Evolutionary conservation across 2,113 vertebrate genomes (phyloP), one percentile per base, ranked within the genome.

Genomic region (Mixornis gularis): DNA sequence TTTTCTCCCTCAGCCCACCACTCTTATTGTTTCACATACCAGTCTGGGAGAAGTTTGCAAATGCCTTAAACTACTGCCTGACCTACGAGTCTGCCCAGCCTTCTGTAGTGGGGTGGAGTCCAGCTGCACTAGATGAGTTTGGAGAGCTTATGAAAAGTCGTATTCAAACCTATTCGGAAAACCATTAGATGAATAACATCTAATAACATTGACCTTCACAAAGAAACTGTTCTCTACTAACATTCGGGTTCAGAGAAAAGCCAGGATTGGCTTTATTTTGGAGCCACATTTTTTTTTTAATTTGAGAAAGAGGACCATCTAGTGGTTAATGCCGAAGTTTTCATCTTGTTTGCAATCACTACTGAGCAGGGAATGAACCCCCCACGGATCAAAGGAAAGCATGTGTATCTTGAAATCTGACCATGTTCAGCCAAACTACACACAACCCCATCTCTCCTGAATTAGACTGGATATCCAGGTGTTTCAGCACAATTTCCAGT

Each of bases 261-360:
- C 7, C 46, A 73, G 62, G 29, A 64, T 10, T 41, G 41, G 12
- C 40, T 69, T 82, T 66, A 27, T 38, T 89, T 81, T n/a, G 29
- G 51, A 85, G 19, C 10, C 22, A 7, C 20, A n/a, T 34, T 38
- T 48, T 49, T 52, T 38, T 48, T 88, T 55, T 44, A 32, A 21
- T 73, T 83, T 89, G 78, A 94, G 79, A 82, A 85, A 85, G 41
- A 86, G 82, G 56, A 82, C 91, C 94, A 96, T 58, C 95, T 97
- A 95, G 91, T 89, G 95, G 86, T 64, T 78, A 85, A 56, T 20
- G 24, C 14, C 7, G 2, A 91, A 66, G 66, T 63, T 48, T 63
- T 27, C 10, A 3, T 34, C 24, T 73, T 70, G 34, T 34, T 79
- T 58, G 44, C 24, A 63, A 3, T 12, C 32, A 6, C 13, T 36